Evolutionary conservation across 35 echinoderm and acorn worm genomes (phyloP).

Genomic region (Hemicentrotus pulcherrimus): DNA sequence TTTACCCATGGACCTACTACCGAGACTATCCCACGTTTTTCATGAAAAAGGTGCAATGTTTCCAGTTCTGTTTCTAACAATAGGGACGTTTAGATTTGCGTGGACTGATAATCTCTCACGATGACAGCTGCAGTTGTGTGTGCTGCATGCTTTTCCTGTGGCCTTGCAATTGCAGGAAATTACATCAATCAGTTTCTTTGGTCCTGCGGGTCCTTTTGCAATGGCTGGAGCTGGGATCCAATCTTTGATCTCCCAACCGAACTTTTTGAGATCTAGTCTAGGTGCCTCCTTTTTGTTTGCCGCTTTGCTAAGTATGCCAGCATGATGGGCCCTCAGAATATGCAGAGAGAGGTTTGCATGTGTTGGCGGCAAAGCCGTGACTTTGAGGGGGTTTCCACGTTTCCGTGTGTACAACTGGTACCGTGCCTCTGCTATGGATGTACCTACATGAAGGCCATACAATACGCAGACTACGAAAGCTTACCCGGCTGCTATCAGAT

Average conservation of each 20-base stretch:
- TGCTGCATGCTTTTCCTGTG: background rate
- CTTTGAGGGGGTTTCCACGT: slow-evolving; percentile 40
- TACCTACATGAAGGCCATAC: slow-evolving; percentile 42
- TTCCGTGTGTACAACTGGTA: slow-evolving; percentile 12
- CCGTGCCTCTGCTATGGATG: slow-evolving; percentile 41
- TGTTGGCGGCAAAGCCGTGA: slow-evolving; percentile 54
- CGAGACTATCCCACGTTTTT: too few relatives aligned
- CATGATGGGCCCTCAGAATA: slow-evolving; percentile 42
- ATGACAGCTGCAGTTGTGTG: slow-evolving; percentile 28
- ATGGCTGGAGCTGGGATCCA: slow-evolving; percentile 17
- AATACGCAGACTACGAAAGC: background rate
- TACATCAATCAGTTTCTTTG: too few relatives aligned
- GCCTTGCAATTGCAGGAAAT: slow-evolving; percentile 45
- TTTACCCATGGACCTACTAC: too few relatives aligned
- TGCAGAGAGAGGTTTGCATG: slow-evolving; percentile 26
- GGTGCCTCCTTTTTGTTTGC: slow-evolving; percentile 24
- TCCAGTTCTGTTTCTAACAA: too few relatives aligned
- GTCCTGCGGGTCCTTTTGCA: background rate
- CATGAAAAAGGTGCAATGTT: too few relatives aligned
- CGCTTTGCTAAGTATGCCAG: slow-evolving; percentile 29
- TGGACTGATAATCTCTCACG: background rate
- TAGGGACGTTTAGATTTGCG: too few relatives aligned
- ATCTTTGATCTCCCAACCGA: slow-evolving; percentile 15
- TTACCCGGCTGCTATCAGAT: background rate
- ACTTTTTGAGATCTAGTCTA: background rate